Evolutionary conservation across 2,888 invertebrate species (phyloP).

Genomic region (Chymomyza amoena): DNA sequence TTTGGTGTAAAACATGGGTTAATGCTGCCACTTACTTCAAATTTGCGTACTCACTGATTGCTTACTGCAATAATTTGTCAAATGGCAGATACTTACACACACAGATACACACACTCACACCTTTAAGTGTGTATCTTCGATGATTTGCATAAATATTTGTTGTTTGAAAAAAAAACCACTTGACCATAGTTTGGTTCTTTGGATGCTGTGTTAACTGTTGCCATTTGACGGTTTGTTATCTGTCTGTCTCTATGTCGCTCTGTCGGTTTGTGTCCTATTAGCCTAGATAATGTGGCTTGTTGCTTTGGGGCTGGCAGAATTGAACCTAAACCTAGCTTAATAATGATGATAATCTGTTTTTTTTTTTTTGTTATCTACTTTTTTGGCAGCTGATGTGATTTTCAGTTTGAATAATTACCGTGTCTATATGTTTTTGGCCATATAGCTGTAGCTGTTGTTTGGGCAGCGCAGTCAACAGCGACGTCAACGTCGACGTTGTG

Average conservation of each 20-base stretch:
- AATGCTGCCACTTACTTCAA: background rate
- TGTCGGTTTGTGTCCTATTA: constrained; percentile 55
- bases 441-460: background rate
- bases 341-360: constrained; percentile 52
- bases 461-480: background rate
- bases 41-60: background rate
- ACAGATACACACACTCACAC: background rate
- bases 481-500: constrained; percentile 16
- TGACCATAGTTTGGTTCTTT: constrained; percentile 10
- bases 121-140: constrained; percentile 1
- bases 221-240: background rate
- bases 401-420: constrained; percentile 60
- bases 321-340: constrained; percentile 5
- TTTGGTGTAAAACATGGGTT: background rate
- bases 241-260: constrained; percentile 17
- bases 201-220: background rate
- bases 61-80: constrained; percentile 46
- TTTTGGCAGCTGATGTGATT: constrained; percentile 53
- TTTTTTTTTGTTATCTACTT: too few relatives aligned
- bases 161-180: background rate
- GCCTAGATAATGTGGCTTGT: constrained; percentile 46
- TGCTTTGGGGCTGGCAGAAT: background rate
- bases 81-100: constrained; percentile 31
- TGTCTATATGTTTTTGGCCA: background rate
- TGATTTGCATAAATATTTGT: constrained; percentile 58